phyloP scores from a whole-genome alignment of 2,113 vertebrate genomes.

The Tychaedon coryphoeus region DNA sequence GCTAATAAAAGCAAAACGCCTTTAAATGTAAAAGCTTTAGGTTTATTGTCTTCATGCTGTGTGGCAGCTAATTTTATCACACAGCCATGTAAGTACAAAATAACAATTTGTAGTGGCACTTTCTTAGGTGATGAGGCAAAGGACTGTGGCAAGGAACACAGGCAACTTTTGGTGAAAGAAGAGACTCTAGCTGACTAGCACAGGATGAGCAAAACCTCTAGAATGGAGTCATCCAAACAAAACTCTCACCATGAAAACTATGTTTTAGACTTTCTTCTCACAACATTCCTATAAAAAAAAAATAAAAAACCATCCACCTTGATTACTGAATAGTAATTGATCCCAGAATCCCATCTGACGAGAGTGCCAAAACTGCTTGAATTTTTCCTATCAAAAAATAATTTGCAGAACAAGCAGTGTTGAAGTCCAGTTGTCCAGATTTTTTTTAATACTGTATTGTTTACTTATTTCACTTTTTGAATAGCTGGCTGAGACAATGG shows the following conservation, averaged over 20 bases:
- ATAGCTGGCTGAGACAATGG: conserved; percentile 32
- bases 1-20: conserved; percentile 29
- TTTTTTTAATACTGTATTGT: conserved; percentile 12
- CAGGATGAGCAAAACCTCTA: not conserved
- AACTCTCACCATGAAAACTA: not conserved
- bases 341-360: not conserved
- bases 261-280: conserved; percentile 2
- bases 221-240: not conserved
- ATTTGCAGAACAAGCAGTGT: conserved; percentile 25
- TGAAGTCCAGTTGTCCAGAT: conserved; percentile 44
- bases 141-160: not conserved
- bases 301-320: not conserved
- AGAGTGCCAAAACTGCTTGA: conserved; percentile 34
- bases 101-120: conserved; percentile 4
- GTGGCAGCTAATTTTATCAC: conserved; percentile 14
- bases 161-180: not conserved
- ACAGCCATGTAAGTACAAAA: not conserved
- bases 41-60: not conserved
- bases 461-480: not conserved
- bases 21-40: conserved; percentile 1
- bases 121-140: conserved; percentile 17
- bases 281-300: not conserved
- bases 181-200: not conserved
- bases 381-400: conserved; percentile 50
- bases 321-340: conserved; percentile 55